Evolutionary conservation across 1,140 invertebrate species (phyloP).

Genomic region (Anoplophora glabripennis): DNA sequence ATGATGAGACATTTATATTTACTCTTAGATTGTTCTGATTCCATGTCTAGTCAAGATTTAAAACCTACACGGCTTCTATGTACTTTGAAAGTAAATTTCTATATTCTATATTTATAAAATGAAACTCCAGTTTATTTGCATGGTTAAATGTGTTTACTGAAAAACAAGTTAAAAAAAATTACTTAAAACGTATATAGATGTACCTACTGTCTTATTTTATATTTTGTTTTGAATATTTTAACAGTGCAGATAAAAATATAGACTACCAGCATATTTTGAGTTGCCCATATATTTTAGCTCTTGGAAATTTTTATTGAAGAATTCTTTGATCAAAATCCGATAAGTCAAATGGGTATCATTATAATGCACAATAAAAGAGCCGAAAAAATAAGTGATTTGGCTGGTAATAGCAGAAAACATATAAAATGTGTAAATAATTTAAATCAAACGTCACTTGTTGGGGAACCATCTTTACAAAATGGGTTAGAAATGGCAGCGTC

Average conservation of each 20-base stretch:
- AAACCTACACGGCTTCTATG: constrained; percentile 91
- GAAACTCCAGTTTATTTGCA: too few relatives aligned
- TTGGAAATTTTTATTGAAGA: constrained; percentile 93
- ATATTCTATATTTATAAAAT: background rate
- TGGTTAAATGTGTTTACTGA: too few relatives aligned
- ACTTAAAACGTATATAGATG: too few relatives aligned
- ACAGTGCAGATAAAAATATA: too few relatives aligned
- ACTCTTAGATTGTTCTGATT: constrained; percentile 88
- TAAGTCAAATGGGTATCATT: constrained; percentile 94
- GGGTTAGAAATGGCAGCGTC: constrained; percentile 83
- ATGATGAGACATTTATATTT: constrained; percentile 96
- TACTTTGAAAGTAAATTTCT: constrained; percentile 71
- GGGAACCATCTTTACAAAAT: constrained; percentile 95
- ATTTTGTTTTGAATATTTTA: too few relatives aligned
- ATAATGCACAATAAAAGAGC: constrained; percentile 89
- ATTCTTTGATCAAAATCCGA: constrained; percentile 98
- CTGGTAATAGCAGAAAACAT: constrained; percentile 81
- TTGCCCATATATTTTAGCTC: constrained; percentile 66
- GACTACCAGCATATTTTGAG: too few relatives aligned
- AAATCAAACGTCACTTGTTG: constrained; percentile 60
- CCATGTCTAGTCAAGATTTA: constrained; percentile 92
- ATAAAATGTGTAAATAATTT: constrained; percentile 65
- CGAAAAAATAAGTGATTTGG: constrained; percentile 86
- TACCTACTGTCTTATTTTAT: too few relatives aligned
- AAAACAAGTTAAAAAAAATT: too few relatives aligned